Conservation (phyloP, 2,113 vertebrate species). For the Piliocolobus tephrosceles region DNA sequence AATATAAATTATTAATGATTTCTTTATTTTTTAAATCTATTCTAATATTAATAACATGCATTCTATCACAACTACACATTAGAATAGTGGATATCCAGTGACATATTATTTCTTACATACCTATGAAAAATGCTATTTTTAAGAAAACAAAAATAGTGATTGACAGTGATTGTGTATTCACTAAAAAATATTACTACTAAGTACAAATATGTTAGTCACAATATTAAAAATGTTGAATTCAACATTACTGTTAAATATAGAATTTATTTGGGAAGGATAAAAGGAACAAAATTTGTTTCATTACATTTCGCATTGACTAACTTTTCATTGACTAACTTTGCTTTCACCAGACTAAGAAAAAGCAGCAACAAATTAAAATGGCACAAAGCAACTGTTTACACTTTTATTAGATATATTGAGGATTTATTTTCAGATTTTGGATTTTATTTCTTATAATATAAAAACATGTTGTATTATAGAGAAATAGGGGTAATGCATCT, state of each 20-base stretch:
- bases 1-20: slow-evolving; percentile 21
- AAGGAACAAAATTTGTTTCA: neutral
- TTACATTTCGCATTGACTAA: too few relatives aligned
- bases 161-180: neutral
- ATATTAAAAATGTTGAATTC: neutral
- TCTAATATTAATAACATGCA: neutral
- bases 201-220: neutral
- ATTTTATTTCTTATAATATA: neutral
- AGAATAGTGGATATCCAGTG: neutral
- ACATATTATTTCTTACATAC: neutral
- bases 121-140: neutral
- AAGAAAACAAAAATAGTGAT: neutral
- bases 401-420: neutral
- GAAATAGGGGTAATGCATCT: neutral
- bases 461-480: neutral
- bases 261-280: neutral
- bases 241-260: neutral
- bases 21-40: neutral
- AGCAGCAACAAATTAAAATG: neutral
- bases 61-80: neutral
- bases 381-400: neutral
- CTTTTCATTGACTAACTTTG: neutral
- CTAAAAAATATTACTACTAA: neutral
- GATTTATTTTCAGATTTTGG: neutral
- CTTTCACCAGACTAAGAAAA: neutral